Evolutionary conservation across 2,113 vertebrate genomes (phyloP).

Genomic region (Cyphomyrus discorhynchus): DNA sequence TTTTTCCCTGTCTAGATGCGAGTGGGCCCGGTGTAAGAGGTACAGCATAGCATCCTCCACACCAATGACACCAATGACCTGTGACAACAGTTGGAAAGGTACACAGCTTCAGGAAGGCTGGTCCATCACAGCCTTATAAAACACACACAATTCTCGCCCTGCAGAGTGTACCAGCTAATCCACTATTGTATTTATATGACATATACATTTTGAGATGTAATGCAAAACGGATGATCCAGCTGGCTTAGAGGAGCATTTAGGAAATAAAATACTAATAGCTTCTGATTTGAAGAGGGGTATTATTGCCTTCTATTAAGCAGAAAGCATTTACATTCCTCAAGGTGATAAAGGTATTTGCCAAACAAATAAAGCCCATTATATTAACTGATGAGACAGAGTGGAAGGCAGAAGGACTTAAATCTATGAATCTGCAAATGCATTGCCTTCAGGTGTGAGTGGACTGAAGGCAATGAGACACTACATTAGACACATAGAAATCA

Average conservation of each 20-base stretch:
- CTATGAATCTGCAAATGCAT: background rate
- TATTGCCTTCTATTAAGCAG: background rate
- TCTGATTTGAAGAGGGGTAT: background rate
- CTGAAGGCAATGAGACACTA: background rate
- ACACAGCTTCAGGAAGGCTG: background rate
- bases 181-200: background rate
- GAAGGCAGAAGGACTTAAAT: background rate
- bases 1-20: no score
- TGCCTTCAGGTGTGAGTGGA: background rate
- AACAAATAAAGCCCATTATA: background rate
- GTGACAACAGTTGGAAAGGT: background rate
- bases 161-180: background rate
- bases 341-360: background rate
- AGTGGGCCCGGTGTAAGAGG: no score
- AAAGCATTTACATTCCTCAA: background rate
- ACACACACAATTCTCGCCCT: background rate
- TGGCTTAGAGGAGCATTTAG: background rate
- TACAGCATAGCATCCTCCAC: no score
- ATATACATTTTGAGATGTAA: background rate
- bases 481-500: background rate
- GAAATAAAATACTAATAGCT: background rate
- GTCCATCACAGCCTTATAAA: background rate
- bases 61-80: no score
- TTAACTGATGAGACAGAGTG: background rate
- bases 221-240: background rate